Evolutionary conservation across 2,888 invertebrate species (phyloP).

Genomic region (Sclerodermus sp.): DNA sequence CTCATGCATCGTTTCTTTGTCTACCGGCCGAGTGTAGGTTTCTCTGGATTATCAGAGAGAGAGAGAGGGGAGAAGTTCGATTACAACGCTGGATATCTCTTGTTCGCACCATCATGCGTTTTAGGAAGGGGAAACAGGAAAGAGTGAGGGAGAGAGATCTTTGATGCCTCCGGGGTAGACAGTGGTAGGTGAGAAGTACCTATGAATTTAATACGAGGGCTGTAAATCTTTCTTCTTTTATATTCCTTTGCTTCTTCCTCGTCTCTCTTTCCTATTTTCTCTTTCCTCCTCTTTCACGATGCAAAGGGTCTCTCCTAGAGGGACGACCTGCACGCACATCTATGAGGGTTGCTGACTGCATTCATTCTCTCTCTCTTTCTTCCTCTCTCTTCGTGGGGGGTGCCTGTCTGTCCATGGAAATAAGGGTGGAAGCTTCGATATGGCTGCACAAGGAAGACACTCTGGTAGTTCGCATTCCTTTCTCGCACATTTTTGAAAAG

Average conservation of each 20-base stretch:
- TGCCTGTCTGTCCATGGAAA: constrained; percentile 36
- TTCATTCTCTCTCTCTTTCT: constrained; percentile 7
- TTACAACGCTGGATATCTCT: constrained; percentile 32
- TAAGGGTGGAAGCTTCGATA: constrained; percentile 17
- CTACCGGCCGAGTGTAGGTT: not conserved
- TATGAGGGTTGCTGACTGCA: constrained; percentile 27
- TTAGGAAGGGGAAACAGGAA: constrained; percentile 5
- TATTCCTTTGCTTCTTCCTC: constrained; percentile 18
- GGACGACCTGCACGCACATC: constrained; percentile 20
- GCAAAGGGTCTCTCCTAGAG: constrained; percentile 16
- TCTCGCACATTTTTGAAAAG: too few species aligned
- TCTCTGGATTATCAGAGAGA: constrained; percentile 4
- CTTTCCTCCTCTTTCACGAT: constrained; percentile 11
- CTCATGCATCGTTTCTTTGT: constrained; percentile 7
- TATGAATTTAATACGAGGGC: constrained; percentile 47
- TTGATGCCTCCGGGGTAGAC: constrained; percentile 39
- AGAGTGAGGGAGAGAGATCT: constrained; percentile 22
- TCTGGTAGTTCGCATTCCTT: too few species aligned
- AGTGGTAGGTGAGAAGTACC: constrained; percentile 43
- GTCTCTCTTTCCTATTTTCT: constrained; percentile 7
- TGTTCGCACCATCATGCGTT: constrained; percentile 25
- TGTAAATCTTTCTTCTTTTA: constrained; percentile 39
- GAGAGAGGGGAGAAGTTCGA: constrained; percentile 31
- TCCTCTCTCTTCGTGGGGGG: constrained; percentile 24
- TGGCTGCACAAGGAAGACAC: too few species aligned